Conservation (phyloP, 2,113 vertebrate genomes). For the Hoplias malabaricus region DNA sequence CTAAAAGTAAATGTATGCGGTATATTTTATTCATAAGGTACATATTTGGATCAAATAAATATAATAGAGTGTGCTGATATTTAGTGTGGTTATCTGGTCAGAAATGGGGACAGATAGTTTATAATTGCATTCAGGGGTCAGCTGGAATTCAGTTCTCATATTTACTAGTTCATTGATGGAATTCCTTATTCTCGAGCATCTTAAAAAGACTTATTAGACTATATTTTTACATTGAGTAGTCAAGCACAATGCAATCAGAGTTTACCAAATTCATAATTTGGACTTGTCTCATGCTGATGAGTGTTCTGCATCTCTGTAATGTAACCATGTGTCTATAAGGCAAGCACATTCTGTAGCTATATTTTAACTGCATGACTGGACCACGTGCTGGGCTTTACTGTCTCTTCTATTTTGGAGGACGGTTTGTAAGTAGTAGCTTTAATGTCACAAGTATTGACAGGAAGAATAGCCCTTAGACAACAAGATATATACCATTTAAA, state of each 20-base stretch:
- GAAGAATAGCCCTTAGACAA: slow-evolving; percentile 2
- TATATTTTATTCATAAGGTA: background rate
- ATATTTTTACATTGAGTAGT: background rate
- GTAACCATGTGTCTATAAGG: slow-evolving; percentile 36
- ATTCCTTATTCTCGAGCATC: too few species aligned
- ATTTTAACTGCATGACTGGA: slow-evolving; percentile 53
- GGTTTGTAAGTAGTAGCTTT: slow-evolving; percentile 5
- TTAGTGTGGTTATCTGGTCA: background rate
- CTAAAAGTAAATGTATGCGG: background rate
- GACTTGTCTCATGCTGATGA: slow-evolving; percentile 8
- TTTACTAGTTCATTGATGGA: too few species aligned
- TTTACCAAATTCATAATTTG: background rate
- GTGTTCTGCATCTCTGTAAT: slow-evolving; percentile 12
- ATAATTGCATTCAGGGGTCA: background rate
- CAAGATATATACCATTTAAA: background rate
- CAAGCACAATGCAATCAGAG: background rate
- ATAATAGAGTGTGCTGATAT: background rate
- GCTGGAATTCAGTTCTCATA: too few species aligned
- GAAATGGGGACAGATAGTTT: background rate
- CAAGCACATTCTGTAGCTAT: slow-evolving; percentile 58
- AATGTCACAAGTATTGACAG: background rate
- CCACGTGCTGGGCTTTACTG: slow-evolving; percentile 50
- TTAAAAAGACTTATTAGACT: background rate
- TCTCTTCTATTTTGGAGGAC: slow-evolving; percentile 53
- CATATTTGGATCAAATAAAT: background rate